phyloP scores from a whole-genome alignment of 2,113 vertebrate species.

The Burhinus oedicnemus region DNA sequence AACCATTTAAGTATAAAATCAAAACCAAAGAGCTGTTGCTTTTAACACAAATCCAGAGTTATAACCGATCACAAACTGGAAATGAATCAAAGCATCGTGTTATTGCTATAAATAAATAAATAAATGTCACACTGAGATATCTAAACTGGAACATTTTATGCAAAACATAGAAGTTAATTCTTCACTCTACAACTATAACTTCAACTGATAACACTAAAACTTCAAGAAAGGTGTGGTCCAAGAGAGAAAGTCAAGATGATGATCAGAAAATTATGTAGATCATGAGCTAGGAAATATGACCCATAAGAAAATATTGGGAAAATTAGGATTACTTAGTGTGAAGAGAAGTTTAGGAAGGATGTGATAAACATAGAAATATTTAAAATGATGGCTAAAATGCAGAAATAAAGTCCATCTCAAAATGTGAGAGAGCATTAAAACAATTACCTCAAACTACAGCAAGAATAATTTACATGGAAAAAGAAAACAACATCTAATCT shows the following conservation, averaged over 20 bases:
- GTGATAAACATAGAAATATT: background rate
- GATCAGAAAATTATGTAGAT: background rate
- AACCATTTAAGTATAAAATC: background rate
- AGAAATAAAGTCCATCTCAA: background rate
- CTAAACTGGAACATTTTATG: background rate
- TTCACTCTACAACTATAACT: background rate
- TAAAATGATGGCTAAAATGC: background rate
- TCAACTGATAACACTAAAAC: background rate
- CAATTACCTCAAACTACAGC: background rate
- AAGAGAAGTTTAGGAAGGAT: background rate
- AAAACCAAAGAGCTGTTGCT: background rate
- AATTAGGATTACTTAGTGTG: background rate
- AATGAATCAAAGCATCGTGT: background rate
- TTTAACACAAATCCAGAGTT: background rate
- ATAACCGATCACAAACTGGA: background rate
- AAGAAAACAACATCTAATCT: background rate
- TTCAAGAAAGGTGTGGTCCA: background rate
- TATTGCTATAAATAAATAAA: background rate
- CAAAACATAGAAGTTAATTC: background rate
- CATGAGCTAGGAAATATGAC: background rate
- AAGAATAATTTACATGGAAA: background rate
- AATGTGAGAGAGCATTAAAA: background rate
- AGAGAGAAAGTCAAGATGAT: background rate
- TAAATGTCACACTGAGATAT: background rate
- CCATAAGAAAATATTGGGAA: background rate